Conservation (phyloP, 2,797 vertebrate genomes). For the Babyrousa celebensis region DNA sequence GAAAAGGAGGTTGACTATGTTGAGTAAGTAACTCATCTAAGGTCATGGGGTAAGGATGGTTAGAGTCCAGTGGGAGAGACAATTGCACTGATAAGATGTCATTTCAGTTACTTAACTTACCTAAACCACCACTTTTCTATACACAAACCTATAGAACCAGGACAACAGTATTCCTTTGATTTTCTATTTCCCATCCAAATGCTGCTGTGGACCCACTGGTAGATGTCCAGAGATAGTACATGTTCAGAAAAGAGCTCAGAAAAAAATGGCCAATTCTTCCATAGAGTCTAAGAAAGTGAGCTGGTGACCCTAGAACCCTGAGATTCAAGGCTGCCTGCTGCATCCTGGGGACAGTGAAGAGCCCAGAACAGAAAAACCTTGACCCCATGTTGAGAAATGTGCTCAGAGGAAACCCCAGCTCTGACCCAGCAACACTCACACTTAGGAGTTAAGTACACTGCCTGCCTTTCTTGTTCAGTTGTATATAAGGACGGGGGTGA, state of each 20-base stretch:
- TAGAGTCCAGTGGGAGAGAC: not conserved
- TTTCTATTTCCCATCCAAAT: not conserved
- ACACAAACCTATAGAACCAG: not conserved
- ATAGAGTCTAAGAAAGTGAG: not conserved
- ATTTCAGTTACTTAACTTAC: conserved; percentile 35
- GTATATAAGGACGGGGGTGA: not conserved
- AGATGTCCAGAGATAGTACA: not conserved
- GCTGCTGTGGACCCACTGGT: not conserved
- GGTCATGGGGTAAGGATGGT: not conserved
- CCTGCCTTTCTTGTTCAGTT: not conserved
- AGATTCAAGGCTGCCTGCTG: fast-evolving
- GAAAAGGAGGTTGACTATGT: not conserved
- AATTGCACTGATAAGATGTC: conserved; percentile 34
- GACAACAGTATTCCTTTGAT: not conserved
- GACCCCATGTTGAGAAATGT: not conserved
- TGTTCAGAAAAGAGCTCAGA: not conserved
- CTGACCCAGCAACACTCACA: not conserved
- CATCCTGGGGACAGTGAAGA: not conserved
- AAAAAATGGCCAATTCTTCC: not conserved
- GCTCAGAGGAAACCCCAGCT: not conserved
- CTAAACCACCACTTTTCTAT: not conserved
- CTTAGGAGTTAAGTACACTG: not conserved
- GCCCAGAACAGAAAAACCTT: not conserved
- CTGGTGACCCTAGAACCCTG: not conserved
- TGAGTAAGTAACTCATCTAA: not conserved